Evolutionary conservation across 1,140 invertebrate genomes (phyloP).

Genomic region (Ceratosolen solmsi): DNA sequence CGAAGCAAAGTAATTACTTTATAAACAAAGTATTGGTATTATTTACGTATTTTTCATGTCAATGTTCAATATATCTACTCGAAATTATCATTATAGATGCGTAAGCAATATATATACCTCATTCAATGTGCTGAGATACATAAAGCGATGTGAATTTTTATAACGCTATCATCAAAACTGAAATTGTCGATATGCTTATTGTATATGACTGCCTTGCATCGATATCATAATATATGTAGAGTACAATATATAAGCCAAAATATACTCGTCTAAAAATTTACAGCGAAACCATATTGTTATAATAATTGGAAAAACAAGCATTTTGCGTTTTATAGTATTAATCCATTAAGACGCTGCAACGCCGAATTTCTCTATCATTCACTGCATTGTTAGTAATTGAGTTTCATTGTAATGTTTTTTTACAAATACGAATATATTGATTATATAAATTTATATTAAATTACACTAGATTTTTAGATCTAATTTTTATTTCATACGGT

Average conservation of each 20-base stretch:
- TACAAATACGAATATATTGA: neutral
- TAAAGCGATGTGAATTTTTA: neutral
- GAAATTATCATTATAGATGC: neutral
- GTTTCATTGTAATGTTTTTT: slow-evolving; percentile 30
- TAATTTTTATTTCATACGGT: neutral
- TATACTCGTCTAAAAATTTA: slow-evolving; percentile 19
- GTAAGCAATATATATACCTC: neutral
- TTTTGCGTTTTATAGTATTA: slow-evolving; percentile 14
- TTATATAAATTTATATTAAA: neutral
- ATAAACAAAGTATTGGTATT: neutral
- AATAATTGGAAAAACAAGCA: slow-evolving; percentile 15
- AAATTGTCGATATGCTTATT: slow-evolving; percentile 4
- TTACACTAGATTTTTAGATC: neutral
- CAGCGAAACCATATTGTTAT: no score
- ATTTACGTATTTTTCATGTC: neutral
- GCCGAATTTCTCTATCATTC: neutral
- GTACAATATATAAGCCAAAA: slow-evolving; percentile 5
- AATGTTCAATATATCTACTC: neutral
- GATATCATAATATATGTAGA: neutral
- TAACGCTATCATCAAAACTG: neutral
- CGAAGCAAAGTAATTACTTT: no score
- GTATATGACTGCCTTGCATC: slow-evolving; percentile 25
- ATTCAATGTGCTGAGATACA: slow-evolving; percentile 8
- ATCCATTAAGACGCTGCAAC: neutral
- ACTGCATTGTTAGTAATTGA: neutral